phyloP scores from a whole-genome alignment of 1,140 invertebrate genomes.

The Drosophila pseudoobscura region DNA sequence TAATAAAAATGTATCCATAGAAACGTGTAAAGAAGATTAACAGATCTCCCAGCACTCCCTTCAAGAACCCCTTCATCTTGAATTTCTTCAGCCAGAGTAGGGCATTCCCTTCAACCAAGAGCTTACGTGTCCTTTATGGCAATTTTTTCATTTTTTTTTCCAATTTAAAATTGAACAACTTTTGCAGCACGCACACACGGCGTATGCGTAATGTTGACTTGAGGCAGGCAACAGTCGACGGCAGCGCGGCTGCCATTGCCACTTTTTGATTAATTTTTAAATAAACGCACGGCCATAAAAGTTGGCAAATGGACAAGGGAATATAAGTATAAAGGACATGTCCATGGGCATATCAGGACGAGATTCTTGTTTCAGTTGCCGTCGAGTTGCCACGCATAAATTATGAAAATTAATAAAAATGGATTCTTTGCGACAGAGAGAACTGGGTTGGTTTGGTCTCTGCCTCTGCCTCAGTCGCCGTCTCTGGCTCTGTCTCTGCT shows the following conservation, averaged over 20 bases:
- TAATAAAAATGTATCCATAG: not conserved
- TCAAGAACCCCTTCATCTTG: conserved; percentile 3
- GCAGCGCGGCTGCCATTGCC: conserved; percentile 47
- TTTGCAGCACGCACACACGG: conserved; percentile 25
- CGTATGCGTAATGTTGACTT: conserved; percentile 72
- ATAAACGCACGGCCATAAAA: conserved; percentile 73
- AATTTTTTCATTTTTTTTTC: conserved; percentile 20
- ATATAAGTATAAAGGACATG: conserved; percentile 27
- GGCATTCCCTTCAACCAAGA: conserved; percentile 5
- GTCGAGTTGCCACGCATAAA: conserved; percentile 60
- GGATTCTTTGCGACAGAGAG: conserved; percentile 22
- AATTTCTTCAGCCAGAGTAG: conserved; percentile 8
- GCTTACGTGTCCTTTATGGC: conserved; percentile 7
- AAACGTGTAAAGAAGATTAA: not conserved
- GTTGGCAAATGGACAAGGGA: conserved; percentile 54
- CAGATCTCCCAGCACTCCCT: not conserved
- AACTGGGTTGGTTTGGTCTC: no score
- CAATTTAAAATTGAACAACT: conserved; percentile 66
- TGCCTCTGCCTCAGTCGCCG: no score
- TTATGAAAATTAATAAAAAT: conserved; percentile 82
- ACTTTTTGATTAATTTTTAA: conserved; percentile 81
- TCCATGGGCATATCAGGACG: conserved; percentile 14
- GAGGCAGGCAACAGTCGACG: conserved; percentile 21
- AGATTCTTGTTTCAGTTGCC: conserved; percentile 39
- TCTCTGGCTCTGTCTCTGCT: no score